Base-by-base conservation (phyloP, 2,113 vertebrate genomes). In the Plecturocebus donacophilus region DNA sequence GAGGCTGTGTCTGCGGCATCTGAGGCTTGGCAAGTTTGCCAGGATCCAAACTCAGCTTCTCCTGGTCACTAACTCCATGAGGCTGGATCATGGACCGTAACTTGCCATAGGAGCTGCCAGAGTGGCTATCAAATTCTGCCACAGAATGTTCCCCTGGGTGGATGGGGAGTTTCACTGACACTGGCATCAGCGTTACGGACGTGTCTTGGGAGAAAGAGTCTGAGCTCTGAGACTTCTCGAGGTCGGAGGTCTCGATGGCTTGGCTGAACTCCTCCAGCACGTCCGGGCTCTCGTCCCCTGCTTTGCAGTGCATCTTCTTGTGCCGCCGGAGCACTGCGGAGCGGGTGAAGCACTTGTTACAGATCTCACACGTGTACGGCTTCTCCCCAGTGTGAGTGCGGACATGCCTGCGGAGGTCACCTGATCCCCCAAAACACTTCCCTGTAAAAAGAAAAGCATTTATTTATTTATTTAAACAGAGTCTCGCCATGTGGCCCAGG, bases 381-480 rank as follows among this genome's bases (percentile, higher is more conserved):
- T 99, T 99, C 97, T 99, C 99, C 52, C 99, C 99, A 0, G 99
- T 99, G 94, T 99, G 99, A 0, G 99, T 99, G 49, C 99, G 98
- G 70, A 99, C 98, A 0, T 99, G 99, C 42, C 99, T 98, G 86
- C 99, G 99, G 81, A 99, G 99, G 98, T 99, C 99, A 3, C 99
- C 99, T 0, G 99, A 99, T 35, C 99, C 99, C 6, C 99, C 99
- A 42, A 99, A 99, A 58, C 99, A 98, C 54, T 99, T 99, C 6
- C 99, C 99, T 99, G 90, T 6, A 19, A 8, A 42, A 56, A 89
- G 47, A 77, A 87, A 91, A 64, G 32, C 12, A 64, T 25, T 12
- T 61, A 61, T 64, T 64, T 14, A 30, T 64, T 64, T 64, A 64
- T 6, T 64, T 64, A 64, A 64, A 64, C 61, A 64, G 27, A 27